A percentile compares a stretch with the other conserved stretches of the same genome.
Evolutionary conservation across 2,888 invertebrate genomes (phyloP).

Genomic region (Phyllotreta striolata): DNA sequence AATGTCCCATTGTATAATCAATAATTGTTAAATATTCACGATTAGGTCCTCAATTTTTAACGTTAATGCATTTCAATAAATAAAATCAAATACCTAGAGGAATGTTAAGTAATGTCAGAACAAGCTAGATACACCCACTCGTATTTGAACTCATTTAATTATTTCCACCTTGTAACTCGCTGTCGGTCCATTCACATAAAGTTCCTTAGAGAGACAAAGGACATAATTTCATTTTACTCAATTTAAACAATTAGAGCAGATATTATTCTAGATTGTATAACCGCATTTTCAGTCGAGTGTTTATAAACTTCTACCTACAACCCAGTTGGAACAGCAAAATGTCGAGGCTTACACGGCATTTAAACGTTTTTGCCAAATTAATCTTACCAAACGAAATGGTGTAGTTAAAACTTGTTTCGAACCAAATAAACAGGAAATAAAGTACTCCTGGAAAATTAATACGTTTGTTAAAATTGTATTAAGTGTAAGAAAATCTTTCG

Average conservation of each 20-base stretch:
- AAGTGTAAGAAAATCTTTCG: too few species aligned
- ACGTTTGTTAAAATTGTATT: too few species aligned
- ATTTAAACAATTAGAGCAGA: constrained; percentile 28
- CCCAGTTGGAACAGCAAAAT: constrained; percentile 1
- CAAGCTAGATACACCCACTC: neutral
- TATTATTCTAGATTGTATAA: constrained; percentile 26
- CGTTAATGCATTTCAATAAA: too few species aligned
- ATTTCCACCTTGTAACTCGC: constrained; percentile 4
- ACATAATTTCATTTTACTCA: constrained; percentile 22
- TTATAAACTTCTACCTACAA: constrained; percentile 19
- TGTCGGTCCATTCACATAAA: constrained; percentile 1
- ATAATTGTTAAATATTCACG: too few species aligned
- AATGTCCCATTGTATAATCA: too few species aligned
- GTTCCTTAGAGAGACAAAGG: constrained; percentile 17
- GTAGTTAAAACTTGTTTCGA: constrained; percentile 1
- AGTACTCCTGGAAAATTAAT: too few species aligned
- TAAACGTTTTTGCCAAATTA: constrained; percentile 6
- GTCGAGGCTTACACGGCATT: neutral
- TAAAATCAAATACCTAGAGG: too few species aligned
- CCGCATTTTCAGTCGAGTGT: constrained; percentile 17
- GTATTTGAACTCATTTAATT: constrained; percentile 5
- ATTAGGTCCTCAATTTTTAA: too few species aligned
- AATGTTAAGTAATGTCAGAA: neutral
- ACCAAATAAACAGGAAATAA: too few species aligned
- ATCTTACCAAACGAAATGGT: constrained; percentile 1